A percentile compares a stretch with the other conserved stretches of the same genome.
Evolutionary conservation across 2,797 vertebrate species (phyloP).

Genomic region (Sebastes matsubarae): DNA sequence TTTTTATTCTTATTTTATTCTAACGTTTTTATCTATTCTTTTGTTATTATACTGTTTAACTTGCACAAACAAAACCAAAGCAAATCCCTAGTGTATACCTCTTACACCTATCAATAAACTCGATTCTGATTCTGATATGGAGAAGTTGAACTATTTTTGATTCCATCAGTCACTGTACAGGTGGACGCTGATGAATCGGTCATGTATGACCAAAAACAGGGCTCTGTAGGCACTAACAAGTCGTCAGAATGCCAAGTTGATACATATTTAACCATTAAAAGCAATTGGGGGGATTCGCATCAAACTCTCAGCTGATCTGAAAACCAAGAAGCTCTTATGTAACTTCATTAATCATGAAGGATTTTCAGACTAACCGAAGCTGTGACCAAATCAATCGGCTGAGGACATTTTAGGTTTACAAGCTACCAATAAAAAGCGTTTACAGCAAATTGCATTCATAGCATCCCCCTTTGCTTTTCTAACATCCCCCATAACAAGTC

Average conservation of each 20-base stretch:
- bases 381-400: background rate
- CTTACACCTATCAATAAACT: no score
- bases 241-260: background rate
- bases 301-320: background rate
- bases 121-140: no score
- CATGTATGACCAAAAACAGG: background rate
- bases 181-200: background rate
- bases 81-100: no score
- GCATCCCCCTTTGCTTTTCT: background rate
- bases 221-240: background rate
- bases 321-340: background rate
- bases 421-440: slow-evolving; percentile 23
- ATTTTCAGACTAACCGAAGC: background rate
- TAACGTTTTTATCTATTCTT: no score
- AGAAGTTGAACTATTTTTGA: background rate
- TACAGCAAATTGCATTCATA: slow-evolving; percentile 7
- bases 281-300: background rate
- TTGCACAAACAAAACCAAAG: no score
- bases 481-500: background rate
- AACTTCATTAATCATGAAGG: background rate
- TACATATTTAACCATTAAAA: background rate
- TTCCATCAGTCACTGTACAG: background rate
- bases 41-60: no score
- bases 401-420: background rate
- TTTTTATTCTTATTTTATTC: no score